These are phyloP conservation scores for Mamestra brassicae DNA, from an alignment of 2,888 invertebrate species.

Conservation along the genomic window DNA sequence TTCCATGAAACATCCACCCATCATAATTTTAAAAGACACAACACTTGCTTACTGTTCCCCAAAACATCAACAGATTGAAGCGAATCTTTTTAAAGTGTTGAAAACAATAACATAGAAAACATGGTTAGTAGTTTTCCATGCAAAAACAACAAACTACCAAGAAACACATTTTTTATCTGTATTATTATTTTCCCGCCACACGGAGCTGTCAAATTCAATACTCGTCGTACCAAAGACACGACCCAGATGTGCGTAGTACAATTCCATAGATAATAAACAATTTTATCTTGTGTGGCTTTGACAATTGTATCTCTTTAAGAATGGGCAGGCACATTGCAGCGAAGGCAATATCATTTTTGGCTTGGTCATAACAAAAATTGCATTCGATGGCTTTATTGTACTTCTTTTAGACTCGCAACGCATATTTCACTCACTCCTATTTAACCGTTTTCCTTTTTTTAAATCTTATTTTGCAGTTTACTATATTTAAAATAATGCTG, in stretches of 20 bases:
- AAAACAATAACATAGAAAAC: not conserved
- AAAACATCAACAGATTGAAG: not conserved
- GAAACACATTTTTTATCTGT: slow-evolving; percentile 23
- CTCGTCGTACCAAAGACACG: slow-evolving; percentile 37
- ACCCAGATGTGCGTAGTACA: slow-evolving; percentile 47
- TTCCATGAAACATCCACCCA: not conserved
- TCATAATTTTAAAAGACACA: no score
- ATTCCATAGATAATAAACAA: slow-evolving; percentile 54
- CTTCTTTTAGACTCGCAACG: no score
- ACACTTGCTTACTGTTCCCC: not conserved
- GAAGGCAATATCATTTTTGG: not conserved
- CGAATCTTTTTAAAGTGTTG: not conserved
- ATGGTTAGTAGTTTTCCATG: slow-evolving; percentile 8
- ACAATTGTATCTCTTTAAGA: slow-evolving; percentile 41
- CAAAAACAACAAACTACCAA: slow-evolving; percentile 5
- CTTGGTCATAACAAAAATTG: no score
- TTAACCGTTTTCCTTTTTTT: no score
- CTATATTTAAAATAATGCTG: no score
- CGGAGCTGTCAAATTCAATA: slow-evolving; percentile 51
- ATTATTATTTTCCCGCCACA: slow-evolving; percentile 35
- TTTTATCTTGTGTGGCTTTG: slow-evolving; percentile 34
- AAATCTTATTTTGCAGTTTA: no score
- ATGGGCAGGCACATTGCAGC: not conserved
- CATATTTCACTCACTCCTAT: no score
- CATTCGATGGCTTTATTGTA: no score